These are phyloP conservation scores for Crepidodera aurea DNA, from an alignment of 2,888 invertebrate genomes.

Conservation along the genomic window DNA sequence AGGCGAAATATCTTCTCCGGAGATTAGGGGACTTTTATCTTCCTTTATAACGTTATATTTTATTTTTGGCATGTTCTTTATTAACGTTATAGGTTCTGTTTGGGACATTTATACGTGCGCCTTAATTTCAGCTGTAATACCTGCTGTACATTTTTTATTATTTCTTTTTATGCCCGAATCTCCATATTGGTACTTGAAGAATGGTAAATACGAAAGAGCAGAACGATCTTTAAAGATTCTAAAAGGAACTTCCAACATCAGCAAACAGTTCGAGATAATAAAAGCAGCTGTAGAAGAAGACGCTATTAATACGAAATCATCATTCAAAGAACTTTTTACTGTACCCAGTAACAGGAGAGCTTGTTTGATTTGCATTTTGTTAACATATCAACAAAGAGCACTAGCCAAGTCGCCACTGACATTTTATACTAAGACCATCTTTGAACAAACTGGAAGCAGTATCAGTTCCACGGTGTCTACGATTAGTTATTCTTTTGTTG, in stretches of 20 bases:
- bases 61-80: slow-evolving; percentile 68
- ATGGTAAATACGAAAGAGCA: slow-evolving; percentile 61
- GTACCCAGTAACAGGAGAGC: slow-evolving; percentile 47
- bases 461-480: slow-evolving; percentile 58
- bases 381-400: background rate
- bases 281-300: slow-evolving; percentile 49
- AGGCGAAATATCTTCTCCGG: slow-evolving; percentile 68
- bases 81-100: slow-evolving; percentile 64
- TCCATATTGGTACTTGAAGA: slow-evolving; percentile 64
- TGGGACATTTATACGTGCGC: slow-evolving; percentile 64
- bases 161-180: slow-evolving; percentile 68
- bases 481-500: slow-evolving; percentile 62
- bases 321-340: slow-evolving; percentile 46
- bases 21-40: slow-evolving; percentile 69
- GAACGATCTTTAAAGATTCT: slow-evolving; percentile 62
- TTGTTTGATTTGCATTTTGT: slow-evolving; percentile 38
- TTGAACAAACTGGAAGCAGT: slow-evolving; percentile 58
- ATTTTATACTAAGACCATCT: slow-evolving; percentile 67
- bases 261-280: slow-evolving; percentile 46
- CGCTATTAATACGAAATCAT: slow-evolving; percentile 36
- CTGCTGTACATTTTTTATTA: slow-evolving; percentile 61
- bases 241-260: slow-evolving; percentile 49
- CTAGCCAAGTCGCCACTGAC: slow-evolving; percentile 49
- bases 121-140: slow-evolving; percentile 61
- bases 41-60: slow-evolving; percentile 67